Evolutionary conservation across 2,888 invertebrate genomes (phyloP), one percentile per base, ranked within the genome.

Genomic region (Melikaiella ostensackeni): DNA sequence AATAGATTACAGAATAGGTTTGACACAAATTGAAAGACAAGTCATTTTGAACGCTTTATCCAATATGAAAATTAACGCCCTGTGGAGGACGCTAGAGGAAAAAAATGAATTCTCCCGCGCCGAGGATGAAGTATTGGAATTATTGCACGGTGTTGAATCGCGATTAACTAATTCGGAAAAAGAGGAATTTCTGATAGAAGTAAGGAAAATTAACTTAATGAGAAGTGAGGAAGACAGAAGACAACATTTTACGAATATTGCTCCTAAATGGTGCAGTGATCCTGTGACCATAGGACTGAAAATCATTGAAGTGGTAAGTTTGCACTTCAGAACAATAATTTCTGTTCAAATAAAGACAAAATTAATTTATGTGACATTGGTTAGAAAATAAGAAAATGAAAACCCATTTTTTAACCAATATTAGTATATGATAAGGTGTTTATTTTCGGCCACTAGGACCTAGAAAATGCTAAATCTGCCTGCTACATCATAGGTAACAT

Each of bases 1-100:
- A 64, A 64, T 64, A 5, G 64, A 64, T 38, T 42, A 64, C 24
- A 64, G 38, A 24, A 64, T 7, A 38, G 64, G 64, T 21, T 64
- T 64, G 16, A 64, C 64, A 19, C 7, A 64, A 64, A 21, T 13
- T 64, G 64, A 64, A 64, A 38, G 64, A 64, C 21, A 38, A 21
- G 35, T 13, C 0, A 64, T 64, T 64, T 38, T 64, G 11, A 42
- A 3, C 11, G 33, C 64, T 13, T 38, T 64, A 9, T 21, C 64
- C 35, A 64, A 64, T 38, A 64, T 64, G 64, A 35, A 13, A 2
- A 38, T 2, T 13, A 64, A 64, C 16, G 64, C 13, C 13, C 38
- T 42, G 13, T 42, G 64, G 64, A 38, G 9, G 16, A 38, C 64
- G 9, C 38, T 13, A 1, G 64, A 64, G 9, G 64, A 64, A 5